Evolutionary conservation across 2,888 invertebrate species (phyloP).

Genomic region (Eupithecia inturbata): DNA sequence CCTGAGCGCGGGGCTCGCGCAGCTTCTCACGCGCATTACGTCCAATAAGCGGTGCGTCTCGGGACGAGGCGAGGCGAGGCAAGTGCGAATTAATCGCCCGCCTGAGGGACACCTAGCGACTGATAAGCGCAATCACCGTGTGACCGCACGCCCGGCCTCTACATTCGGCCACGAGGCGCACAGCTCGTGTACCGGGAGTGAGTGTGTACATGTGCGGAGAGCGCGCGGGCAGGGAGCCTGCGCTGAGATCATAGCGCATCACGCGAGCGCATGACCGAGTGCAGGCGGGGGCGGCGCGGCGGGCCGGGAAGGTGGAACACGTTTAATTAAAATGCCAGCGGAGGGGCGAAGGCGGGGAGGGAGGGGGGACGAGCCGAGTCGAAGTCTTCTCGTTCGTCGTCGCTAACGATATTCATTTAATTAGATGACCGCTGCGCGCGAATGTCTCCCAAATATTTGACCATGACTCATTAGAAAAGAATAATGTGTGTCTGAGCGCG

Average conservation of each 20-base stretch:
- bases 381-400: slow-evolving; percentile 10
- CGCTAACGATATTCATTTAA: slow-evolving; percentile 53
- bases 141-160: slow-evolving; percentile 22
- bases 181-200: not conserved
- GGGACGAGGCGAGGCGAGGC: slow-evolving; percentile 23
- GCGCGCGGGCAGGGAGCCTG: not conserved
- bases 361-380: slow-evolving; percentile 8
- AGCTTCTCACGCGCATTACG: slow-evolving; percentile 55
- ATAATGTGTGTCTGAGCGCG: not conserved
- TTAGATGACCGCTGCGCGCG: slow-evolving; percentile 42
- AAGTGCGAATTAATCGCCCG: slow-evolving; percentile 46
- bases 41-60: slow-evolving; percentile 43
- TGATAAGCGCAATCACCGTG: slow-evolving; percentile 43
- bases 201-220: too few species aligned
- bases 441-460: slow-evolving; percentile 20
- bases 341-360: slow-evolving; percentile 14
- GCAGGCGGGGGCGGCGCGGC: not conserved
- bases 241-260: slow-evolving; percentile 24
- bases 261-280: slow-evolving; percentile 23
- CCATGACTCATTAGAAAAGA: slow-evolving; percentile 22
- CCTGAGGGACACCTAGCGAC: slow-evolving; percentile 11
- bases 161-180: not conserved
- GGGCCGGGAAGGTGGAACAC: slow-evolving; percentile 24
- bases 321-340: slow-evolving; percentile 63
- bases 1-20: slow-evolving; percentile 17